These are phyloP conservation scores for Thyatira batis DNA, from an alignment of 2,888 invertebrate species.

Conservation along the genomic window DNA sequence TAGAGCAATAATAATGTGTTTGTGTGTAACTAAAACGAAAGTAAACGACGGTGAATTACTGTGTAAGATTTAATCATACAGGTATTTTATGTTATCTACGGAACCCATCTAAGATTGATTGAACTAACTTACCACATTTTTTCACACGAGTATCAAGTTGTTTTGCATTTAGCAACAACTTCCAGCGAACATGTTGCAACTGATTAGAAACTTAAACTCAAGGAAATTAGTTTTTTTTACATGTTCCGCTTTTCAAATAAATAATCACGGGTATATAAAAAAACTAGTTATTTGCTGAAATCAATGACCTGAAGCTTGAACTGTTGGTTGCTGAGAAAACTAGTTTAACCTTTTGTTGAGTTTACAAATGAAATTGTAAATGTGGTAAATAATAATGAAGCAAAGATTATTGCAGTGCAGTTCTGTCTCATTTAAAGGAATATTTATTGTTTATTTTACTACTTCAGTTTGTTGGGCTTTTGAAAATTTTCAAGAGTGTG, in stretches of 20 bases:
- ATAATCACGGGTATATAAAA: background rate
- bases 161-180: slow-evolving; percentile 39
- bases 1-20: no score
- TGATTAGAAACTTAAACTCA: slow-evolving; percentile 41
- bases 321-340: background rate
- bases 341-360: background rate
- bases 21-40: no score
- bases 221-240: slow-evolving; percentile 43
- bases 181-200: slow-evolving; percentile 35
- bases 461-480: no score
- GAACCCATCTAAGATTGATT: background rate
- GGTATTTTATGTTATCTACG: background rate
- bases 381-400: background rate
- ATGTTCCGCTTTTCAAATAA: slow-evolving; percentile 26
- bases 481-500: no score
- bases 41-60: no score
- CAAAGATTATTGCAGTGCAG: no score
- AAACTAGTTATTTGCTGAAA: background rate
- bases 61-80: no score
- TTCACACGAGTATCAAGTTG: slow-evolving; percentile 2
- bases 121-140: background rate
- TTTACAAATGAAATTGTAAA: background rate
- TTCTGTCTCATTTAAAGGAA: no score
- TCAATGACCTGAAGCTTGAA: background rate
- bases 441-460: no score